phyloP scores from a whole-genome alignment of 2,797 vertebrate genomes.

The Danio jaintianensis region DNA sequence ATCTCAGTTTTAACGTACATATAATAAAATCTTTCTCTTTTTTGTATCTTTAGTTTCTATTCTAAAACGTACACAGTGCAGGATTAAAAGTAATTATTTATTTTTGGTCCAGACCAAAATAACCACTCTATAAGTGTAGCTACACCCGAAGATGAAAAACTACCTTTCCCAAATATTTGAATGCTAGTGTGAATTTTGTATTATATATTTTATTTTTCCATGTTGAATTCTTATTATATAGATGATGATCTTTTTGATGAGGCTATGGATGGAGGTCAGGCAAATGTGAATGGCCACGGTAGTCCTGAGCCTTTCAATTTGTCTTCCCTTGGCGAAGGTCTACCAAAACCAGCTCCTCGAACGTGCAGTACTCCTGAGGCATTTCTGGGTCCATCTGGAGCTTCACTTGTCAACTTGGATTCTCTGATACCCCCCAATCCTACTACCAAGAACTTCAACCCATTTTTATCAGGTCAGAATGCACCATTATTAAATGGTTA shows the following conservation, averaged over 20 bases:
- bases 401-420: constrained; percentile 92
- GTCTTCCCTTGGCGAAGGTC: constrained; percentile 78
- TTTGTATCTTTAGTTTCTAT: too few species aligned
- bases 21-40: too few species aligned
- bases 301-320: constrained; percentile 85
- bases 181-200: neutral
- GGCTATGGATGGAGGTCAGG: constrained; percentile 81
- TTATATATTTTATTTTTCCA: neutral
- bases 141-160: too few species aligned
- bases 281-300: constrained; percentile 80
- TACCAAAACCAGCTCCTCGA: constrained; percentile 74
- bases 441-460: constrained; percentile 84
- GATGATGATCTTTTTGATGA: constrained; percentile 90
- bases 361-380: constrained; percentile 85
- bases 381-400: constrained; percentile 88
- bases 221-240: constrained; percentile 61
- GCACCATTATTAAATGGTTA: neutral
- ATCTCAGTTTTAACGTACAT: too few species aligned
- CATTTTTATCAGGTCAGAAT: constrained; percentile 85
- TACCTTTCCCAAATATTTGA: neutral
- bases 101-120: too few species aligned
- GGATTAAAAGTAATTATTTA: too few species aligned
- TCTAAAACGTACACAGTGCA: too few species aligned
- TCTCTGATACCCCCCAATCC: constrained; percentile 81
- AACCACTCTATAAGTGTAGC: too few species aligned